These are phyloP conservation scores for Acromyrmex echinatior DNA, from an alignment of 1,140 invertebrate genomes.

Conservation along the genomic window DNA sequence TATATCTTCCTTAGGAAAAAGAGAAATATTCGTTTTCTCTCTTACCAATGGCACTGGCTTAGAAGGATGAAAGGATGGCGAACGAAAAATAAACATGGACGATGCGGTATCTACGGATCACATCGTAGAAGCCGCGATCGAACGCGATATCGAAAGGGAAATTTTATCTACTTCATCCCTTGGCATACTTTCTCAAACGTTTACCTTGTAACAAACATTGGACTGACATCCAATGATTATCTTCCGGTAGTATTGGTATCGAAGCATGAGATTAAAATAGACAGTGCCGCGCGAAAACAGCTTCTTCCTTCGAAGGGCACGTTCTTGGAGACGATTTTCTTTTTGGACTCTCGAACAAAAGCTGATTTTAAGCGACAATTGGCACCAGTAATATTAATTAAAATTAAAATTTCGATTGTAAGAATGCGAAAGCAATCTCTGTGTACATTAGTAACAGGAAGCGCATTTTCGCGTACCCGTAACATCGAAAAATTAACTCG, in stretches of 20 bases:
- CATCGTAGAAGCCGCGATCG: slow-evolving; percentile 28
- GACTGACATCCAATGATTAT: slow-evolving; percentile 67
- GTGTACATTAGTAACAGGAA: not conserved
- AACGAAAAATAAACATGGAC: slow-evolving; percentile 14
- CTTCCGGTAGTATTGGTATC: slow-evolving; percentile 62
- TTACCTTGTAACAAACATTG: slow-evolving; percentile 67
- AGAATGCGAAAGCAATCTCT: not conserved
- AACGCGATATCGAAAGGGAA: slow-evolving; percentile 64
- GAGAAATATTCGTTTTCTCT: slow-evolving; percentile 9
- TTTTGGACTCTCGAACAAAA: not conserved
- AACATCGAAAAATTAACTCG: slow-evolving; percentile 20
- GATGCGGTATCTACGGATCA: slow-evolving; percentile 19
- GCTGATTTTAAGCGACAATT: no score
- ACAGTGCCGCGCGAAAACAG: not conserved
- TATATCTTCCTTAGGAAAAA: slow-evolving; percentile 13
- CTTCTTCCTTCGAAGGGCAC: not conserved
- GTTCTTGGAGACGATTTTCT: not conserved
- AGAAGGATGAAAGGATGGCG: slow-evolving; percentile 7
- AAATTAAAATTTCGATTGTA: no score
- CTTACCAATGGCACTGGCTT: slow-evolving; percentile 4
- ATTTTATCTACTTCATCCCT: slow-evolving; percentile 66
- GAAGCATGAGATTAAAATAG: slow-evolving; percentile 50
- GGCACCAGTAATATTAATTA: no score
- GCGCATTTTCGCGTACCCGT: not conserved
- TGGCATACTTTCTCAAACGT: slow-evolving; percentile 39